Evolutionary conservation across 2,113 vertebrate species (phyloP).

Genomic region (Rhinopomastus cyanomelas): DNA sequence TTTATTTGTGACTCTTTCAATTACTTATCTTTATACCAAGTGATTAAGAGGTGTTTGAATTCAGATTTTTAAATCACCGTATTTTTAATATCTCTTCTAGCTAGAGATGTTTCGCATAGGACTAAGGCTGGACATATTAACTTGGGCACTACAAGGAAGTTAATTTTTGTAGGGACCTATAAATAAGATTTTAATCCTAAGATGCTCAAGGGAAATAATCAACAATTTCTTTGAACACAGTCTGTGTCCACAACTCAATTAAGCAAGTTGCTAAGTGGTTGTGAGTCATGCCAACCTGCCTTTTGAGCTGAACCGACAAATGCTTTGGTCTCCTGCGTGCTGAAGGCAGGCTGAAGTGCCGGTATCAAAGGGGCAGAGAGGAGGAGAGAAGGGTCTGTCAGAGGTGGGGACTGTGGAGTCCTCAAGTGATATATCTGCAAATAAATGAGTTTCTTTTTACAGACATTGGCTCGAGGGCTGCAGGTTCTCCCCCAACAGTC

Average conservation of each 20-base stretch:
- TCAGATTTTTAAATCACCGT: neutral
- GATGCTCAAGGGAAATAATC: neutral
- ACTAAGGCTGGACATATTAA: neutral
- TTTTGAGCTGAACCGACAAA: constrained; percentile 2
- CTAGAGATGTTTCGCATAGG: neutral
- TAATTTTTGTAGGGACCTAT: neutral
- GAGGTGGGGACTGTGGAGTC: neutral
- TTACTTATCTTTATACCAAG: neutral
- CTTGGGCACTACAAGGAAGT: neutral
- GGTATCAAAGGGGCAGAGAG: neutral
- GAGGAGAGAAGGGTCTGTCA: neutral
- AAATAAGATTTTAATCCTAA: neutral
- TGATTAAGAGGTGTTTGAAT: neutral
- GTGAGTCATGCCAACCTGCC: neutral
- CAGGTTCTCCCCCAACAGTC: neutral
- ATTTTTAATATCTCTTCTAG: neutral
- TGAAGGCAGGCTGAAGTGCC: neutral
- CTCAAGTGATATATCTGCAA: neutral
- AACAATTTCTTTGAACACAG: neutral
- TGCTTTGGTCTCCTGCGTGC: neutral
- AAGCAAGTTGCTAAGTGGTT: neutral
- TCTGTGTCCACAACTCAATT: neutral
- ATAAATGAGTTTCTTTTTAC: neutral
- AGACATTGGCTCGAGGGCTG: neutral
- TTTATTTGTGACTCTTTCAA: neutral